These are phyloP conservation scores for Odontamblyopus rebecca DNA, from an alignment of 2,797 vertebrate genomes.

Conservation along the genomic window DNA sequence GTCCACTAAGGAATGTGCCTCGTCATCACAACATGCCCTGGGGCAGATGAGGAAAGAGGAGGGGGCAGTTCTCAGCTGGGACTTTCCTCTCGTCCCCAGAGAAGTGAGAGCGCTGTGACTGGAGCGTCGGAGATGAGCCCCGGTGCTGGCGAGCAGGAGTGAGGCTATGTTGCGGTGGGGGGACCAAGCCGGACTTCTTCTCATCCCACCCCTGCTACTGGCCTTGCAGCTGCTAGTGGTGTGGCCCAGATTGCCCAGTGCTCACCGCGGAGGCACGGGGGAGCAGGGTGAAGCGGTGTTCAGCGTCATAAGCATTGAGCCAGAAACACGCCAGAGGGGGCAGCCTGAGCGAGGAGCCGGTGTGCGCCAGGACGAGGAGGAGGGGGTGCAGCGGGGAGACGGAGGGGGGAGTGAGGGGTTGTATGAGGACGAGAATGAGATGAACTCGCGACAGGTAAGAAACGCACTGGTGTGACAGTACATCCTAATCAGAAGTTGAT, in stretches of 20 bases:
- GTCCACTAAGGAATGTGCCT: slow-evolving; percentile 62
- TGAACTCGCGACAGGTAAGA: slow-evolving; percentile 57
- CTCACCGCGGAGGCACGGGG: not conserved
- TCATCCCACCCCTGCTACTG: slow-evolving; percentile 56
- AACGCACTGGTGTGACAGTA: not conserved
- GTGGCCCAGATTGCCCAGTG: slow-evolving; percentile 46
- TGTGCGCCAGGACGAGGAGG: slow-evolving; percentile 25
- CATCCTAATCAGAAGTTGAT: not conserved
- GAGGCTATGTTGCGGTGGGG: slow-evolving; percentile 49
- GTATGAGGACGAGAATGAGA: slow-evolving; percentile 72
- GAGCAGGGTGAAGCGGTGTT: slow-evolving; percentile 46
- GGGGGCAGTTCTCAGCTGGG: slow-evolving; percentile 59
- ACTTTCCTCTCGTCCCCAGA: slow-evolving; percentile 54
- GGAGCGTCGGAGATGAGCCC: slow-evolving; percentile 45
- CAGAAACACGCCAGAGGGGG: slow-evolving; percentile 30
- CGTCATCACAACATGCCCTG: slow-evolving; percentile 51
- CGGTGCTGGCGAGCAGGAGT: slow-evolving; percentile 27
- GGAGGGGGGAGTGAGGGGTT: slow-evolving; percentile 21
- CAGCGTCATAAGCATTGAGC: slow-evolving; percentile 72
- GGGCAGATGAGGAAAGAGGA: slow-evolving; percentile 35
- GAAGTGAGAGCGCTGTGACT: slow-evolving; percentile 29
- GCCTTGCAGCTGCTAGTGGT: slow-evolving; percentile 60
- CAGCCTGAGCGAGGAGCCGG: slow-evolving; percentile 16
- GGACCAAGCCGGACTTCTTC: slow-evolving; percentile 40
- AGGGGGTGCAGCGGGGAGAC: slow-evolving; percentile 18